Percentiles rank a stretch among this genome's conserved stretches.
Evolutionary conservation across 2,113 vertebrate species (phyloP).

Genomic region (Xenus cinereus): DNA sequence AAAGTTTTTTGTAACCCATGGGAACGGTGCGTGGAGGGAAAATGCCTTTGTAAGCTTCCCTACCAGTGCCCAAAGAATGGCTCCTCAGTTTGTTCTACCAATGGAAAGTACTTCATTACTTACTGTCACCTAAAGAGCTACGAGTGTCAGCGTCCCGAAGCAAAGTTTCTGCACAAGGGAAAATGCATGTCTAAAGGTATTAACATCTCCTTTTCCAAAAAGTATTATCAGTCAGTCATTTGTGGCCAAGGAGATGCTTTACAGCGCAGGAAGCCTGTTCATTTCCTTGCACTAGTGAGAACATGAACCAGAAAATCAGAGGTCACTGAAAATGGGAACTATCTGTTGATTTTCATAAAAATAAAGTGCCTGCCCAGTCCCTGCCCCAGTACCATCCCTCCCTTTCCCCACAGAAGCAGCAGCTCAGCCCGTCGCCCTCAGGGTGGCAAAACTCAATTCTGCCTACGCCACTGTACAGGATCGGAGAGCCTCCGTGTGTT

Average conservation of each 20-base stretch:
- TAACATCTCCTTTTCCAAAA: background rate
- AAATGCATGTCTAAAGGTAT: conserved; percentile 61
- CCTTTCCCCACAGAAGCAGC: background rate
- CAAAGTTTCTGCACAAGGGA: conserved; percentile 69
- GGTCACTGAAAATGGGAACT: background rate
- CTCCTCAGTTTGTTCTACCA: conserved; percentile 59
- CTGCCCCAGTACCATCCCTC: background rate
- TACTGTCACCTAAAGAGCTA: conserved; percentile 83
- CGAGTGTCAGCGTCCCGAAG: conserved; percentile 60
- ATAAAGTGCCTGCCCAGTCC: background rate
- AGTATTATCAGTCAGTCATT: background rate
- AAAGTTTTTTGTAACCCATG: conserved; percentile 86
- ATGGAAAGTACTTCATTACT: conserved; percentile 21
- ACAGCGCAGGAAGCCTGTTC: background rate
- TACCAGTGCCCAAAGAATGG: conserved; percentile 80
- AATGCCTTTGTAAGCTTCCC: conserved; percentile 81
- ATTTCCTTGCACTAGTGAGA: background rate
- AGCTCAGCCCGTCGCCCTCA: background rate
- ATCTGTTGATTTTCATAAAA: background rate
- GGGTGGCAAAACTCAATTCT: background rate
- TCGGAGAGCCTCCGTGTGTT: background rate
- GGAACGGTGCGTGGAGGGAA: conserved; percentile 75
- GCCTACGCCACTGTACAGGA: background rate
- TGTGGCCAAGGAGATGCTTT: background rate
- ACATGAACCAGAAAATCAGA: background rate